These are phyloP conservation scores for Halichondria panicea DNA, from an alignment of 37 sponge, comb jelly and placozoan species.

Conservation along the genomic window DNA sequence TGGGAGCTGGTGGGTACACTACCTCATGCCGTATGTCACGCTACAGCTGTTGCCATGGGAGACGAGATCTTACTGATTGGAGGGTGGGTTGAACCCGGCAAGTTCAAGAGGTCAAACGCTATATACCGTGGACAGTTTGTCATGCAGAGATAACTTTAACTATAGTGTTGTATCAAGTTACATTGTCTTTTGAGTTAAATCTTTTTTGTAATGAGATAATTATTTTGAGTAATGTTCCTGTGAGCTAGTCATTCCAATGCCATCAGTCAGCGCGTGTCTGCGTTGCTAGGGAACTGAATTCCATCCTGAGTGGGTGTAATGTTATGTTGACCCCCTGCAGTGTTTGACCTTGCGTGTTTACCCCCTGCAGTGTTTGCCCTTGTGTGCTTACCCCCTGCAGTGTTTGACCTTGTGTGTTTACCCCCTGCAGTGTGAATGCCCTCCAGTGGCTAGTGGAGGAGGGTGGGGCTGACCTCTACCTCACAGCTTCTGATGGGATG, in stretches of 20 bases:
- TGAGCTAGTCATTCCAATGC: no score
- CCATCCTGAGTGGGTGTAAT: background rate
- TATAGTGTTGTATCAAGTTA: background rate
- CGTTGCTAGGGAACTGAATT: background rate
- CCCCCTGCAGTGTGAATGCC: slow-evolving; percentile 47
- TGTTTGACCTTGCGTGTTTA: background rate
- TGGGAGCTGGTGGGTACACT: slow-evolving; percentile 29
- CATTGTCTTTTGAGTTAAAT: no score
- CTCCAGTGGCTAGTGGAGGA: slow-evolving; percentile 76
- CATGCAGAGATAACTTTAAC: no score
- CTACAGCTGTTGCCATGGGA: slow-evolving; percentile 14
- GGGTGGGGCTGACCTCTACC: slow-evolving; percentile 68
- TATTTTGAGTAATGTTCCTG: no score
- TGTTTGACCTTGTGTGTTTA: background rate
- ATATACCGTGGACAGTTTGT: slow-evolving; percentile 9
- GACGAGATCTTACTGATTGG: slow-evolving; percentile 22
- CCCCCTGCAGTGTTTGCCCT: background rate
- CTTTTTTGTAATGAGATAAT: no score
- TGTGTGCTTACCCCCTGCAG: background rate
- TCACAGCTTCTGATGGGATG: slow-evolving; percentile 82
- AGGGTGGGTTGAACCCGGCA: slow-evolving; percentile 38
- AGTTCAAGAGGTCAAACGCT: background rate
- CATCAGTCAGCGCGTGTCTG: no score
- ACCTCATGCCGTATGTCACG: slow-evolving; percentile 30
- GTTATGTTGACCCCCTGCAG: background rate